Conservation (phyloP, 1,140 invertebrate species). For the Macrotrachela quadricornifera region DNA sequence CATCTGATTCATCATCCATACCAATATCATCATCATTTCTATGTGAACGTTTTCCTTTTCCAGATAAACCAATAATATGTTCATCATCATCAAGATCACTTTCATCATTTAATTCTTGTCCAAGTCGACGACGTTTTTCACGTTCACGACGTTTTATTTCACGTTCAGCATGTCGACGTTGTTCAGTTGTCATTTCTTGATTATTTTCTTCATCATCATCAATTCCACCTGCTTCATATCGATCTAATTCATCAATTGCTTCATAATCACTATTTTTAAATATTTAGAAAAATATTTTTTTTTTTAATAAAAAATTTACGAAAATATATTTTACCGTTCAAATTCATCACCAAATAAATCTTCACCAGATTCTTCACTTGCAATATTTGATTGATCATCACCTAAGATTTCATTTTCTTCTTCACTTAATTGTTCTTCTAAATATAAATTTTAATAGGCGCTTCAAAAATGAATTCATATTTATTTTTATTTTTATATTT, state of each 20-base stretch:
- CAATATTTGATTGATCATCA: too few relatives aligned
- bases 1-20: slow-evolving; percentile 52
- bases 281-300: background rate
- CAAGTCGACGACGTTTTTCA: slow-evolving; percentile 55
- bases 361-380: slow-evolving; percentile 41
- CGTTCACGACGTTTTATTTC: slow-evolving; percentile 58
- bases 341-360: slow-evolving; percentile 93
- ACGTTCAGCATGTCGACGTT: slow-evolving; percentile 61
- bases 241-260: slow-evolving; percentile 74
- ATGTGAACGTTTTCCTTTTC: slow-evolving; percentile 55
- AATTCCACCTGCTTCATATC: slow-evolving; percentile 66
- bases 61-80: slow-evolving; percentile 47
- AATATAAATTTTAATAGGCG: too few relatives aligned
- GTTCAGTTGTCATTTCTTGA: slow-evolving; percentile 55
- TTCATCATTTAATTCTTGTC: slow-evolving; percentile 66
- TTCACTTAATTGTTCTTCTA: too few relatives aligned
- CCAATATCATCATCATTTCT: slow-evolving; percentile 45
- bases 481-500: too few relatives aligned
- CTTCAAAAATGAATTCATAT: too few relatives aligned
- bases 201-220: slow-evolving; percentile 61
- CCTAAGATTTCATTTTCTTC: too few relatives aligned
- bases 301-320: too few relatives aligned
- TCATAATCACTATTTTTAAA: slow-evolving; percentile 59
- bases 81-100: slow-evolving; percentile 39
- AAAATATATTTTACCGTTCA: slow-evolving; percentile 53